Evolutionary conservation across 1,140 invertebrate genomes (phyloP), one percentile per base, ranked within the genome.

Genomic region (Stegodyphus dumicola): DNA sequence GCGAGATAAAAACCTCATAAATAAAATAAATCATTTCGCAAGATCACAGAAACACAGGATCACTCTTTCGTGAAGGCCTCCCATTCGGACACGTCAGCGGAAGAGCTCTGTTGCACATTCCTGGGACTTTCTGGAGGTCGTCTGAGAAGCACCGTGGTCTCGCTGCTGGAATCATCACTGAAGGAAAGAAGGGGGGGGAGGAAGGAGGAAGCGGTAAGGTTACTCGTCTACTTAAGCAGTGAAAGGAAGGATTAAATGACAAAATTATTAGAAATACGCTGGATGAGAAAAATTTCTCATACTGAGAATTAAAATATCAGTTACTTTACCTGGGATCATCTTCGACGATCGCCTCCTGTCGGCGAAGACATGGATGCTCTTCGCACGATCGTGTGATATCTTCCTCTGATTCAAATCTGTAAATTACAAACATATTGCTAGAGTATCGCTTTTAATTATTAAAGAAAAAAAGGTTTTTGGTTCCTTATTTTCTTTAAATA

Each of bases 121-220:
- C 70, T 33, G 15, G 52, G 53, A 48, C 9, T 54, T 18, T 77
- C 52, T 7, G 17, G 75, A 10, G 77, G 76, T 11, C 74, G 18
- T 18, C 75, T 51, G 5, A 87, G 69, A 9, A 87, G 79, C 13
- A 87, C 86, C 6, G 86, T 87, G 2, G 86, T 87, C 53, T 87
- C 86, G n/a, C 86, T 83, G 67, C 86, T 87, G 53, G 86, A 87
- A 54, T 87, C 86, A 48, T 87, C 86, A 65, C 79, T 83, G 54
- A 13, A 48, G 52, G 54, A 84, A 70, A 66, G 52, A 80, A 74
- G 56, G 67, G 69, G 64, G 65, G 15, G 71, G n/a, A n/a, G n/a
- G 3, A 60, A 51, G 17, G 7, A 7, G n/a, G 53, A 17, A 15
- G n/a, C 11, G 81, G 52, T 53, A 54, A 75, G 53, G n/a, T 49